Evolutionary conservation across 2,113 vertebrate species (phyloP), one percentile per base, ranked within the genome.

Genomic region (Anhinga anhinga): DNA sequence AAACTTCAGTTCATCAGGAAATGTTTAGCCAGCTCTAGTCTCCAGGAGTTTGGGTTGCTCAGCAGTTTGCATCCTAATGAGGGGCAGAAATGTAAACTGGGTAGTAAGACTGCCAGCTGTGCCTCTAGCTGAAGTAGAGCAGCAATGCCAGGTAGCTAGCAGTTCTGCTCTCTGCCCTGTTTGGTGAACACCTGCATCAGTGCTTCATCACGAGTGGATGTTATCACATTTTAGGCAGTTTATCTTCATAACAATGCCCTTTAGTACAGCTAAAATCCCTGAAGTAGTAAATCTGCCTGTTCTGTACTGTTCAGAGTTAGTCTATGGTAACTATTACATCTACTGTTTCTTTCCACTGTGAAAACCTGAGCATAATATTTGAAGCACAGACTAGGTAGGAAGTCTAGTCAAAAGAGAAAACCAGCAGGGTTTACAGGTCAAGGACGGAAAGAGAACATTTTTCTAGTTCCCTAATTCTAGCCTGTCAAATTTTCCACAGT

Each of bases 91-190:
- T 13, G 14, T 25, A 20, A 52, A 34, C 7, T 8, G 36, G 34
- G 6, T 26, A 20, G 21, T 52, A 19, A 18, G 5, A 0, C 26
- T 61, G 25, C 8, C 8, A 17, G 1, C 1, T 38, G 42, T 55
- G 26, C 22, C 47, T 66, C 10, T 7, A 56, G 26, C 61, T 67
- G 79, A 67, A 25, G 52, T 2, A 56, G 30, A 36, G 32, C 21
- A 36, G 22, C 58, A 56, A 29, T 45, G 42, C 34, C 18, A 10
- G 10, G 34, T 21, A 22, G 9, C 4, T 20, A 53, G 12, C 18
- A 49, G 18, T 49, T n/a, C 52, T 82, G 10, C 72, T 79, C 55
- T 82, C 69, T 45, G 17, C 9, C 32, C n/a, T 66, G 2, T 44
- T 89, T 30, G 26, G 30, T 71, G 50, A 90, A 49, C 36, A 11